These are phyloP conservation scores for Archips crataeganus DNA, from an alignment of 2,888 invertebrate species.

Conservation along the genomic window DNA sequence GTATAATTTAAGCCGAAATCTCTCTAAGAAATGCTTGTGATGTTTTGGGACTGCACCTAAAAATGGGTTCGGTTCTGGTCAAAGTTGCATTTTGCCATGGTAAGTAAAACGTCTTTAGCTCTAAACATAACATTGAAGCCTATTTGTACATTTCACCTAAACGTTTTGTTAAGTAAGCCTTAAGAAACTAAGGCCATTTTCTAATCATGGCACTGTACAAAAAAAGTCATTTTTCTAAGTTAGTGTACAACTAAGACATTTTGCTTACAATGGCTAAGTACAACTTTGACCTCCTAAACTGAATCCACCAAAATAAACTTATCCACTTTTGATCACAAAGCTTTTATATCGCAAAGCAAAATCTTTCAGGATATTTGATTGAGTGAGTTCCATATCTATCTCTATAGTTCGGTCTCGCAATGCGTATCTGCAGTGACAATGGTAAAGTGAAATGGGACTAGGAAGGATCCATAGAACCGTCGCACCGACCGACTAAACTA, in stretches of 20 bases:
- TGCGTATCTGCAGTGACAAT: conserved; percentile 18
- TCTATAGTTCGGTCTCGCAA: not conserved
- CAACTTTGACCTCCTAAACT: no score
- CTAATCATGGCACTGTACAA: no score
- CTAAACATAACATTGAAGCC: no score
- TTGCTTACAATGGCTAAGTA: no score
- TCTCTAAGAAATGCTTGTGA: not conserved
- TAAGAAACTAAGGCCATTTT: no score
- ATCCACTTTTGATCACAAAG: not conserved
- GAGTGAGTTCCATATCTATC: conserved; percentile 5
- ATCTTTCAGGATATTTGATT: not conserved
- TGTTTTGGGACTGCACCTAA: not conserved
- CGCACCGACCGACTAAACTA: conserved; percentile 62
- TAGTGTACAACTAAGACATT: no score
- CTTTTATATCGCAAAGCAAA: not conserved
- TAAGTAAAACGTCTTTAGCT: no score
- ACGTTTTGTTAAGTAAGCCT: no score
- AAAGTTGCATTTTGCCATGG: no score
- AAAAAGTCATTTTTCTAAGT: no score
- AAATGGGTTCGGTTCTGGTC: no score
- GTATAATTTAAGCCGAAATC: not conserved
- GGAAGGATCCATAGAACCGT: conserved; percentile 37
- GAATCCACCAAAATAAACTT: not conserved
- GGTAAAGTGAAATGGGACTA: conserved; percentile 21
- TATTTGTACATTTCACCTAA: no score